A percentile compares a stretch with the other conserved stretches of the same genome.
Conservation (phyloP, 2,113 vertebrate species). For the Dasyprocta punctata region DNA sequence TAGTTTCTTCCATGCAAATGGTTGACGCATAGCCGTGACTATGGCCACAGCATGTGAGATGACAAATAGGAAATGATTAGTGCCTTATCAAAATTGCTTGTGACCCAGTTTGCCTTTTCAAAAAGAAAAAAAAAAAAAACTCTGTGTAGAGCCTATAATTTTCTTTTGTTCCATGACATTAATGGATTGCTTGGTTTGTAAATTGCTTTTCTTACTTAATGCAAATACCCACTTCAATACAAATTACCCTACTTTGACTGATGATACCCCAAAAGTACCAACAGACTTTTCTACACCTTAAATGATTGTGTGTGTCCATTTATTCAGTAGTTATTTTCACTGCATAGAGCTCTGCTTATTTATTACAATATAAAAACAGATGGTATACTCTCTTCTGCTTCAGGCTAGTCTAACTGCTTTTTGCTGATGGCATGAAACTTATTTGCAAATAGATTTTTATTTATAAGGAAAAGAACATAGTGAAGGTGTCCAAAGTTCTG, state of each 20-base stretch:
- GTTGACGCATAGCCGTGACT: neutral
- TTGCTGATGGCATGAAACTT: neutral
- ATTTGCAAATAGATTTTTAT: constrained; percentile 33
- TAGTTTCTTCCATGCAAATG: neutral
- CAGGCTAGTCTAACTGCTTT: neutral
- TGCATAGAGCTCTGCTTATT: neutral
- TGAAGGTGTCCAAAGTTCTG: neutral
- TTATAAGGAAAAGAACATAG: neutral
- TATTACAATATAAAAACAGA: constrained; percentile 55
- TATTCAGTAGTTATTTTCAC: constrained; percentile 9
- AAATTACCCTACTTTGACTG: constrained; percentile 49
- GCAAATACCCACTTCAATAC: constrained; percentile 16
- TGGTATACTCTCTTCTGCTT: neutral
- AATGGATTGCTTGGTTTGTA: constrained; percentile 62
- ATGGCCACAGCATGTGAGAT: neutral
- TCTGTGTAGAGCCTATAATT: constrained; percentile 47
- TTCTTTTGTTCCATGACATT: constrained; percentile 65
- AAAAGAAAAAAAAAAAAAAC: neutral
- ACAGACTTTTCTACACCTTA: neutral
- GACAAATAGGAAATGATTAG: neutral
- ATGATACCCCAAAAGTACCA: neutral
- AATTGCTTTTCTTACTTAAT: constrained; percentile 53
- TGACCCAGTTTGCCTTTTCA: constrained; percentile 41
- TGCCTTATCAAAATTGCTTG: constrained; percentile 8
- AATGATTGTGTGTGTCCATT: neutral